A percentile compares a stretch with the other conserved stretches of the same genome.
These are phyloP conservation scores for Bergia sp. DNA, from an alignment of 92 coral and sea anemone genomes.

Conservation along the genomic window DNA sequence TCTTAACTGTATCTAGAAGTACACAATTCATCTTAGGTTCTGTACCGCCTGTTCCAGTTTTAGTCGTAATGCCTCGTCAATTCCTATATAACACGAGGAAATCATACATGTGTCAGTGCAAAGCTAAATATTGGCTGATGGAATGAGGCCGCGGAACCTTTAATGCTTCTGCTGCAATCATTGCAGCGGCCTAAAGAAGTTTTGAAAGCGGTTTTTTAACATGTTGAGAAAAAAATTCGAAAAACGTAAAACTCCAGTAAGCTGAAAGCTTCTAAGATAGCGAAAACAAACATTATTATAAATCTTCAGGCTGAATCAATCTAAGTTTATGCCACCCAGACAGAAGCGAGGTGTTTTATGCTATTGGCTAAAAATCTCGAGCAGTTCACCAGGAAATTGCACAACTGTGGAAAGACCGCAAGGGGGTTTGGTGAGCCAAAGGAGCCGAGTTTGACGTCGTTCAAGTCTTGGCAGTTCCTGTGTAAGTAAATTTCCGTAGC, in stretches of 20 bases:
- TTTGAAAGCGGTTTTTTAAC: not conserved
- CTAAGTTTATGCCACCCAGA: not conserved
- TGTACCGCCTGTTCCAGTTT: no score
- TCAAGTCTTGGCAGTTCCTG: not conserved
- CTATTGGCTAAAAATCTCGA: not conserved
- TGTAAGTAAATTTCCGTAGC: not conserved
- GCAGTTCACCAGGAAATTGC: not conserved
- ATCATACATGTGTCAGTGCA: no score
- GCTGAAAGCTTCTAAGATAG: not conserved
- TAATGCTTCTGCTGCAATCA: not conserved
- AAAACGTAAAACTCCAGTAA: not conserved
- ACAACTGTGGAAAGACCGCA: not conserved
- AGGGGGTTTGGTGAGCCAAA: not conserved
- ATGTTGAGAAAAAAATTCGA: not conserved
- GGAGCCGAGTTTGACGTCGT: not conserved
- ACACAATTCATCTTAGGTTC: no score
- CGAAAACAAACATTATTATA: slow-evolving; percentile 6
- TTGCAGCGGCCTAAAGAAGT: not conserved
- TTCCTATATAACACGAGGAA: no score
- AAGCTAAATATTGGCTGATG: no score
- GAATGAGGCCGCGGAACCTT: not conserved
- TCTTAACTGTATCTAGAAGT: no score
- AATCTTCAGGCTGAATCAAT: not conserved
- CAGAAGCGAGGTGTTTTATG: not conserved
- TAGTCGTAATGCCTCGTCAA: no score